Conservation (phyloP, 2,888 invertebrate genomes). For the Cataglyphis rosenhaueri region DNA sequence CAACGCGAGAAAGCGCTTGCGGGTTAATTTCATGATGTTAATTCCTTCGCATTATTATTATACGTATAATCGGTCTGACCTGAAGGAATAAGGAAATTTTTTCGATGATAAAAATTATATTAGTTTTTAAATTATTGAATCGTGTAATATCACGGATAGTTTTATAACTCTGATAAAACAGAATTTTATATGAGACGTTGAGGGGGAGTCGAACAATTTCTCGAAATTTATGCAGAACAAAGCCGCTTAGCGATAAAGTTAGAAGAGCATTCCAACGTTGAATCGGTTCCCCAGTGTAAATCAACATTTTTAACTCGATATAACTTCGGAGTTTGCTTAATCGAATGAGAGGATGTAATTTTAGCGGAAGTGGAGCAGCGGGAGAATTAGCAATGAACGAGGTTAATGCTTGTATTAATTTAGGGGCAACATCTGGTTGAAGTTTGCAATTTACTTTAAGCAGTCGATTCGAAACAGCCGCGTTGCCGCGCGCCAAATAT, state of each 20-base stretch:
- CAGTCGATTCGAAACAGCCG: constrained; percentile 26
- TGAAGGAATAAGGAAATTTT: background rate
- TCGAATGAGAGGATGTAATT: constrained; percentile 55
- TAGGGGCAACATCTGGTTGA: constrained; percentile 44
- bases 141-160: background rate
- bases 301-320: constrained; percentile 56
- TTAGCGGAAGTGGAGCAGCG: constrained; percentile 36
- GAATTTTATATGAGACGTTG: constrained; percentile 27
- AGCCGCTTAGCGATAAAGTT: constrained; percentile 49
- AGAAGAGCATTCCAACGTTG: constrained; percentile 36
- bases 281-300: constrained; percentile 51
- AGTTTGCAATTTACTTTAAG: constrained; percentile 39
- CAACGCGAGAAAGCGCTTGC: constrained; percentile 24
- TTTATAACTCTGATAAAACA: background rate
- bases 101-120: background rate
- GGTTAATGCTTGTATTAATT: constrained; percentile 55
- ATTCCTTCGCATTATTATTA: background rate
- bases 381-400: constrained; percentile 50
- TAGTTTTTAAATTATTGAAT: background rate
- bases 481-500: background rate
- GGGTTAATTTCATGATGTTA: constrained; percentile 14
- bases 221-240: constrained; percentile 44
- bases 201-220: constrained; percentile 29
- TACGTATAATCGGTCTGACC: background rate
- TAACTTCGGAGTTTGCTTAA: constrained; percentile 52